Base-by-base conservation (phyloP, 2,113 vertebrate genomes). In the Solenodon paradoxus region DNA sequence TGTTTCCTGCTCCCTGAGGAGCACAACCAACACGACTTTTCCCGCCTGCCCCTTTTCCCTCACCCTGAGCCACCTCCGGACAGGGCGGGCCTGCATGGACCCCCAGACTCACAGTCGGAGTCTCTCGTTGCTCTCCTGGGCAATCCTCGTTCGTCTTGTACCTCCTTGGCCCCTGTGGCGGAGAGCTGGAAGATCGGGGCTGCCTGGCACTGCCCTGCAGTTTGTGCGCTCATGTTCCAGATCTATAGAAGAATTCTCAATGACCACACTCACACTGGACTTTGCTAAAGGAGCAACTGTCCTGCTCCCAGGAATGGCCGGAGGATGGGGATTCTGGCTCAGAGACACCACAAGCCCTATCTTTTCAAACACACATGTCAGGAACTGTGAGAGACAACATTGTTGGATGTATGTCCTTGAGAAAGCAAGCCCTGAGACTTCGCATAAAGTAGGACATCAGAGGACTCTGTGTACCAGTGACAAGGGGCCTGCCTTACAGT, bases 261-360 rank as follows among this genome's bases (percentile, higher is more conserved):
- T 45, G 47, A 45, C 35, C 63, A 53, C 6, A 0, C 45, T 38
- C 45, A 17, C 0, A 0, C 63, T 53, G 51, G 47, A n/a, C 0
- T 51, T 26, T 40, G 10, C 53, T 77, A 30, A 24, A 2, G 30
- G 59, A 40, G 26, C 49, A 17, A 19, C 75, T 24, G 17, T 22
- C 42, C 55, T 35, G 35, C 30, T 71, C 57, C 24, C 45, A 0
- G 3, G 49, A 26, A 30, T 35, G 66, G 35, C 38, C 66, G 30
- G 66, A 81, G 24, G 51, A 49, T 0, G 0, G 32, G 55, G 55
- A 42, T 64, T 63, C 57, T 66, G 61, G 45, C 42, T 61, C 40
- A 57, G 71, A 85, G 32, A 75, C 66, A 55, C 22, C 71, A 47
- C 69, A 35, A 45, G 59, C 32, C 61, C 13, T 59, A 17, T 26